Conservation (phyloP, 2,797 vertebrate species). For the Sebastes nivosus region DNA sequence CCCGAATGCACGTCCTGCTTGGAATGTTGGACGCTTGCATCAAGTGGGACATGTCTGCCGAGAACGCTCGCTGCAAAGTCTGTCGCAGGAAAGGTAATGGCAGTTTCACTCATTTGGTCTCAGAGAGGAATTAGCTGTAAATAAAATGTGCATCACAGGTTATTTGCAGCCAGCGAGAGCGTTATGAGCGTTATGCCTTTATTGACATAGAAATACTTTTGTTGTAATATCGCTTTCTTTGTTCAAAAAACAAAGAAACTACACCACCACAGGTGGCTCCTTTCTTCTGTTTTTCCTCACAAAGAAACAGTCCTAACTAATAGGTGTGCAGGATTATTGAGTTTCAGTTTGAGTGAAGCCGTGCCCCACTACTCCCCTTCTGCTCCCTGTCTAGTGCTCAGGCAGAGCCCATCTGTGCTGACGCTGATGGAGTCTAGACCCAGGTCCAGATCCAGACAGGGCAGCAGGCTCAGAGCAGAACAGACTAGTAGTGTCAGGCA, state of each 20-base stretch:
- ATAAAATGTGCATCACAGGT: not conserved
- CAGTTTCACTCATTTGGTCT: not conserved
- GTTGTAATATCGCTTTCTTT: not conserved
- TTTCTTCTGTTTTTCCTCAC: not conserved
- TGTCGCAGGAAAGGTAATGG: constrained; percentile 94
- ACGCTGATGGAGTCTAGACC: constrained; percentile 44
- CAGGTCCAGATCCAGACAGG: constrained; percentile 38
- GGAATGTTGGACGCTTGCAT: constrained; percentile 98
- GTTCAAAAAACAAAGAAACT: not conserved
- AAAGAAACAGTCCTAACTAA: not conserved
- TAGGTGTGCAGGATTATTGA: no score
- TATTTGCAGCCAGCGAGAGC: not conserved
- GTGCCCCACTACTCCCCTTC: not conserved
- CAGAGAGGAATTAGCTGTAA: not conserved
- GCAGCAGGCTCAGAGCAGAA: constrained; percentile 37
- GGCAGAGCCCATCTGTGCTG: constrained; percentile 36
- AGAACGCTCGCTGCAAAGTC: constrained; percentile 98
- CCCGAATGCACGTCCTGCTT: constrained; percentile 95
- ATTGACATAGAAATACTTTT: not conserved
- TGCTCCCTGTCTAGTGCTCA: constrained; percentile 47
- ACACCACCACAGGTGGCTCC: not conserved
- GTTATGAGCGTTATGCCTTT: not conserved
- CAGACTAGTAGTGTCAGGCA: constrained; percentile 69
- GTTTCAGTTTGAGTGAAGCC: constrained; percentile 3
- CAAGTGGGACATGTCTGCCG: constrained; percentile 99